phyloP scores from a whole-genome alignment of 1,140 invertebrate genomes.

The Telenomus remus region DNA sequence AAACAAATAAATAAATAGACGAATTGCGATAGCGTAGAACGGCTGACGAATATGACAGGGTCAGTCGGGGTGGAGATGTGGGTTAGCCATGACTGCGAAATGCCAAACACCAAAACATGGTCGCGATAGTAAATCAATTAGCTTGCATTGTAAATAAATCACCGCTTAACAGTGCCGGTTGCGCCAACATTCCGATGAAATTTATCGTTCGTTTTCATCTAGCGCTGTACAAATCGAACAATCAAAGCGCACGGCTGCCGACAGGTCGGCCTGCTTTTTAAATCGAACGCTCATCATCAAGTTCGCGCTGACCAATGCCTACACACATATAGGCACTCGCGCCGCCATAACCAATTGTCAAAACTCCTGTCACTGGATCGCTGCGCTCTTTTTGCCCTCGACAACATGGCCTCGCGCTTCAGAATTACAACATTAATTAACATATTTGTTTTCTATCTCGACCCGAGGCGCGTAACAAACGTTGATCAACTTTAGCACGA shows the following conservation, averaged over 20 bases:
- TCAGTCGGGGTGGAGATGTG: conserved; percentile 28
- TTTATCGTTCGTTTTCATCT: conserved; percentile 71
- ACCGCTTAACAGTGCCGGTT: conserved; percentile 71
- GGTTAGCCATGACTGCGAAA: conserved; percentile 55
- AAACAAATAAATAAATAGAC: conserved; percentile 48
- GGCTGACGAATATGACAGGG: conserved; percentile 48
- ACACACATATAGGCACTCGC: conserved; percentile 9
- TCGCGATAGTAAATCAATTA: conserved; percentile 74
- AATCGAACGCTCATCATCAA: conserved; percentile 51
- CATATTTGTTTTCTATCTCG: conserved; percentile 44
- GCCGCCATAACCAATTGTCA: conserved; percentile 35
- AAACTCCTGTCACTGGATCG: conserved; percentile 24
- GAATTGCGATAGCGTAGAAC: conserved; percentile 21
- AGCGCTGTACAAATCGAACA: conserved; percentile 46
- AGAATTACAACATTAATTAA: conserved; percentile 48
- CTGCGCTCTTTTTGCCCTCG: conserved; percentile 19
- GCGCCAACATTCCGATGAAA: conserved; percentile 68
- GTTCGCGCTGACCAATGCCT: conserved; percentile 28
- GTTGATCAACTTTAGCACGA: conserved; percentile 38
- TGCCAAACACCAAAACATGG: conserved; percentile 47
- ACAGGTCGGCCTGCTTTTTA: conserved; percentile 55
- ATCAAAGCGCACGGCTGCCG: conserved; percentile 47
- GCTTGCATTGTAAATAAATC: conserved; percentile 73
- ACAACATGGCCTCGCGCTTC: conserved; percentile 6
- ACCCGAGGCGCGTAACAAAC: conserved; percentile 19